Base-by-base conservation (phyloP, 2,888 invertebrate genomes). In the Agriotes lineatus region DNA sequence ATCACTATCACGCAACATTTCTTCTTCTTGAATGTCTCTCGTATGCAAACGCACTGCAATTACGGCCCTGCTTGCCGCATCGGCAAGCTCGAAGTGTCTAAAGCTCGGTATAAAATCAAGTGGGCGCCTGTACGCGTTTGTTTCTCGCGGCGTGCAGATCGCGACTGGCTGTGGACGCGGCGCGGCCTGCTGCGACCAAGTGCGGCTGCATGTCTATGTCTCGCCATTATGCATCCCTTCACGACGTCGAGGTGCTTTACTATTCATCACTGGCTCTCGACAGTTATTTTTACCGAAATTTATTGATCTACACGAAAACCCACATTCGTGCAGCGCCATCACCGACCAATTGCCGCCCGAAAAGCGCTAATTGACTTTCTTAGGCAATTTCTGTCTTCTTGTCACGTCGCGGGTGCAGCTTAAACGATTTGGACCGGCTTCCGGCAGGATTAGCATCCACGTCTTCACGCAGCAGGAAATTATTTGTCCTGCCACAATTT, bases 111-210 rank as follows among this genome's bases (percentile, higher is more conserved):
- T 42, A 59, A 54, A 54, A 25, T 52, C 48, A 66, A 59, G 59
- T 33, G 60, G 63, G 71, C 58, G 66, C 69, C 65, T 59, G 59
- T 64, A 62, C 70, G 67, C 71, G 71, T 75, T 72, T 72, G 73
- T 63, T 69, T 69, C 72, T 69, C 69, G 73, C 74, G 75, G 69
- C 74, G 74, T 73, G 73, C 73, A 70, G 72, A 74, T 73, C 72
- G 73, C 75, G 67, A 75, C 75, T 75, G 71, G 61, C 68, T 45
- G 60, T 60, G 64, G 63, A 65, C 69, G 69, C 65, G 62, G 62
- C 66, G 61, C 62, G 44, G 57, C 62, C 42, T 70, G 30, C 65
- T 65, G 61, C 60, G 63, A 52, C 54, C 63, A 54, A 69, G 63
- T 60, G 69, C 62, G 68, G 58, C 68, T 67, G 66, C 66, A 67